Percentiles rank a stretch among this genome's conserved stretches.
phyloP scores from a whole-genome alignment of 2,113 vertebrate species.

The Pachyramphus minor region DNA sequence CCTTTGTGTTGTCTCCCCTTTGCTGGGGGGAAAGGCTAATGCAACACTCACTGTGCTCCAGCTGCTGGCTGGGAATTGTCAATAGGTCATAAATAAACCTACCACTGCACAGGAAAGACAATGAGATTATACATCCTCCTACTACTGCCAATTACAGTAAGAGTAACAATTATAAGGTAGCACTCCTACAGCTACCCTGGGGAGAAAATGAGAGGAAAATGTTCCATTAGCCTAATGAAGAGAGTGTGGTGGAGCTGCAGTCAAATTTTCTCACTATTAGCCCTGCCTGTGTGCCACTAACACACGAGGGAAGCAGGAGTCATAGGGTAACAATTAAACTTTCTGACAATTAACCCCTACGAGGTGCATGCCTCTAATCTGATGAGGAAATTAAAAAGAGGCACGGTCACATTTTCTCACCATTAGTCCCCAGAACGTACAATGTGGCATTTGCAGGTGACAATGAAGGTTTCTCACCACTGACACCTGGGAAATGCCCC shows the following conservation, averaged over 20 bases:
- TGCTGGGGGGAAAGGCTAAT: constrained; percentile 70
- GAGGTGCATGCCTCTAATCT: constrained; percentile 51
- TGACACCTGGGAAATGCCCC: neutral
- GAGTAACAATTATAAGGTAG: constrained; percentile 82
- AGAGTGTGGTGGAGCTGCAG: constrained; percentile 63
- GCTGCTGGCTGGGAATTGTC: constrained; percentile 70
- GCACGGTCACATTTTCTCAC: constrained; percentile 33
- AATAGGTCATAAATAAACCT: constrained; percentile 79
- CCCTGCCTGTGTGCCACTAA: constrained; percentile 68
- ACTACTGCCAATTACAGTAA: constrained; percentile 80
- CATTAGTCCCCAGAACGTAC: constrained; percentile 10
- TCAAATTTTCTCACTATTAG: constrained; percentile 76
- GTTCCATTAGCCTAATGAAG: constrained; percentile 84
- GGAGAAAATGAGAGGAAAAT: constrained; percentile 83
- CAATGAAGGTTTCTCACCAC: constrained; percentile 33
- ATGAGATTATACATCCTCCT: constrained; percentile 81
- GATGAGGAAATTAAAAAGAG: constrained; percentile 68
- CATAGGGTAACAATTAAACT: constrained; percentile 77
- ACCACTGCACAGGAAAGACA: constrained; percentile 72
- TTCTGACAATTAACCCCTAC: constrained; percentile 75
- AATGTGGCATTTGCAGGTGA: constrained; percentile 37
- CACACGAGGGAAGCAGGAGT: constrained; percentile 60
- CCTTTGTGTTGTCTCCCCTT: constrained; percentile 62
- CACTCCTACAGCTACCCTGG: constrained; percentile 76
- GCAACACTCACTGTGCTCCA: constrained; percentile 61